Conservation (phyloP, 2,113 vertebrate species). For the Scytalopus superciliaris region DNA sequence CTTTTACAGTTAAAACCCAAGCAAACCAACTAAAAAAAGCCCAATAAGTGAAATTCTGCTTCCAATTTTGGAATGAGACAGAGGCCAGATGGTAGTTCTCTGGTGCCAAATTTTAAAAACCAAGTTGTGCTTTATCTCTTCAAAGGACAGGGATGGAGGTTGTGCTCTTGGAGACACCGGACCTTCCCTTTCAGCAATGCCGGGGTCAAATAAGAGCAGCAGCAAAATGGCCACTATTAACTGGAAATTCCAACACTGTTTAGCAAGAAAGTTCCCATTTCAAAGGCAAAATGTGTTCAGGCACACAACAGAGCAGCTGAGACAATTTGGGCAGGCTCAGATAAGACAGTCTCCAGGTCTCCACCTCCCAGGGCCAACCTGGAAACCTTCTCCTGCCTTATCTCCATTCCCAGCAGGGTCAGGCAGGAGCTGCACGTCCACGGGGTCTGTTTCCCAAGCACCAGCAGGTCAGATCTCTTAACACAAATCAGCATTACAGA, state of each 20-base stretch:
- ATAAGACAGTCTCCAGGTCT: not conserved
- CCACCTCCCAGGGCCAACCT: not conserved
- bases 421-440: not conserved
- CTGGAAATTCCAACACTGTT: not conserved
- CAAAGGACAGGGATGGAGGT: not conserved
- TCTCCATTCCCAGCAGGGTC: not conserved
- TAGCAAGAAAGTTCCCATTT: not conserved
- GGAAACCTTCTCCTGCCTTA: not conserved
- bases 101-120: not conserved
- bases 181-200: not conserved
- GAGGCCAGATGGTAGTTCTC: not conserved
- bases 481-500: not conserved
- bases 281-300: not conserved
- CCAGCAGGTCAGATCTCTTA: not conserved
- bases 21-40: not conserved
- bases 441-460: not conserved
- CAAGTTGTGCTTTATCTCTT: not conserved
- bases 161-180: not conserved
- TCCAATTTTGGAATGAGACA: not conserved
- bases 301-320: rapidly evolving
- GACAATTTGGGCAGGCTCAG: not conserved
- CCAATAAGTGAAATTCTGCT: not conserved
- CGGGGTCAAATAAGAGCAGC: not conserved
- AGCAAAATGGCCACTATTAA: not conserved
- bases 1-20: not conserved